phyloP scores from a whole-genome alignment of 2,888 invertebrate species.

The Boloria selene region DNA sequence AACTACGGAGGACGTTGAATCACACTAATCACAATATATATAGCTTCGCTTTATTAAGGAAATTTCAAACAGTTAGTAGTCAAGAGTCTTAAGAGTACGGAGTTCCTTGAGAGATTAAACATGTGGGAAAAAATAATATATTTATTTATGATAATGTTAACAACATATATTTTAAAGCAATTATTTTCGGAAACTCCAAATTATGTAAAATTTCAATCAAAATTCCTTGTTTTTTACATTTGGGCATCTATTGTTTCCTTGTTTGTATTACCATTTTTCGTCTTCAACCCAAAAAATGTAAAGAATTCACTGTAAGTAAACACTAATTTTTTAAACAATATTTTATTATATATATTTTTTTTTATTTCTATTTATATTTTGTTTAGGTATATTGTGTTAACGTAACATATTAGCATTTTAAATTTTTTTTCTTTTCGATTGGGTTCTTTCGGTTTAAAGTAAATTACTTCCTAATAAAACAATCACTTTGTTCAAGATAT shows the following conservation, averaged over 20 bases:
- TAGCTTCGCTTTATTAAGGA: no score
- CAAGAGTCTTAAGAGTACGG: constrained; percentile 1
- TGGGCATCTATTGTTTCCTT: constrained; percentile 69
- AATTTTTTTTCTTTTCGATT: no score
- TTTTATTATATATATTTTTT: no score
- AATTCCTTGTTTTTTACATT: constrained; percentile 76
- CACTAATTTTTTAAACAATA: neutral
- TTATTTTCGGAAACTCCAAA: constrained; percentile 77
- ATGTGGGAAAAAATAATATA: constrained; percentile 77
- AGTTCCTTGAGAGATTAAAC: constrained; percentile 33
- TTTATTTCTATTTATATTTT: no score
- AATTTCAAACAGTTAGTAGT: neutral
- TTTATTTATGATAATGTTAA: constrained; percentile 59
- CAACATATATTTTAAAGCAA: constrained; percentile 74
- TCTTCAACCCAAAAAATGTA: constrained; percentile 77
- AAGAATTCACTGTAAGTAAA: constrained; percentile 80
- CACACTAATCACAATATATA: no score
- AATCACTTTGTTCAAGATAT: neutral
- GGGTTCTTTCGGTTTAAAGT: no score
- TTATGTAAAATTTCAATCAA: constrained; percentile 76
- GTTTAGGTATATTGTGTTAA: no score
- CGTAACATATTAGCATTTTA: no score
- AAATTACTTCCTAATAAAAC: neutral
- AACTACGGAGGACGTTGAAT: constrained; percentile 22
- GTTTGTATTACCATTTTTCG: constrained; percentile 73